These are phyloP conservation scores for Eubucco bourcierii DNA, from an alignment of 2,113 vertebrate species.

Conservation along the genomic window DNA sequence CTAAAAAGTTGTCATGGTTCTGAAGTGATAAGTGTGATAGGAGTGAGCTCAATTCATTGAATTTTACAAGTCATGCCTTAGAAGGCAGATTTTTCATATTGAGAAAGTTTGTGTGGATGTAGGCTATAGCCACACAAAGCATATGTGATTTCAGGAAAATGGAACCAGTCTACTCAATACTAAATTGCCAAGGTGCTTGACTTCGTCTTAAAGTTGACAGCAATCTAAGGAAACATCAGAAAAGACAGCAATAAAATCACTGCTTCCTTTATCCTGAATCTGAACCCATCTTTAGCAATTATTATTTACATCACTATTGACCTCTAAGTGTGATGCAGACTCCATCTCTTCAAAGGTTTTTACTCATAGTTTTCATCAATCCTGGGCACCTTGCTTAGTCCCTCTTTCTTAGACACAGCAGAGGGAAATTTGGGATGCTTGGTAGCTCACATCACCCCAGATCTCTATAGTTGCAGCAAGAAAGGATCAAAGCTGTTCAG, in stretches of 20 bases:
- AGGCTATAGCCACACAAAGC: background rate
- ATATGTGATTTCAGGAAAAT: background rate
- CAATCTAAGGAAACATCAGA: background rate
- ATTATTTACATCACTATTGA: background rate
- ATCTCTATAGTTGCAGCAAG: background rate
- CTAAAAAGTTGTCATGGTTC: slow-evolving; percentile 20
- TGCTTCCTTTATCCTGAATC: background rate
- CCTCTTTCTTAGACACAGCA: background rate
- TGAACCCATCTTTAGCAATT: background rate
- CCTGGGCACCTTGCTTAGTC: background rate
- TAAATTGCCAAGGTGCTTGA: background rate
- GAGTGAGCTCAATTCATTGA: background rate
- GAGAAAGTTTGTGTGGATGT: background rate
- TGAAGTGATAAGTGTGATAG: slow-evolving; percentile 27
- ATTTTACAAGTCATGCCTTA: background rate
- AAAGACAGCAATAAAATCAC: background rate
- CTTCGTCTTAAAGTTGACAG: background rate
- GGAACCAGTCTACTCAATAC: background rate
- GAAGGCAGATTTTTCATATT: background rate
- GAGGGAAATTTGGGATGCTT: background rate
- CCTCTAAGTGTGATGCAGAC: background rate
- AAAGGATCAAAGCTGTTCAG: background rate
- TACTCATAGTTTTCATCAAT: background rate
- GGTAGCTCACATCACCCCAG: background rate
- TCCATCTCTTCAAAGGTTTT: background rate